phyloP scores from a whole-genome alignment of 2,888 invertebrate genomes.

The Athrips mouffetella region DNA sequence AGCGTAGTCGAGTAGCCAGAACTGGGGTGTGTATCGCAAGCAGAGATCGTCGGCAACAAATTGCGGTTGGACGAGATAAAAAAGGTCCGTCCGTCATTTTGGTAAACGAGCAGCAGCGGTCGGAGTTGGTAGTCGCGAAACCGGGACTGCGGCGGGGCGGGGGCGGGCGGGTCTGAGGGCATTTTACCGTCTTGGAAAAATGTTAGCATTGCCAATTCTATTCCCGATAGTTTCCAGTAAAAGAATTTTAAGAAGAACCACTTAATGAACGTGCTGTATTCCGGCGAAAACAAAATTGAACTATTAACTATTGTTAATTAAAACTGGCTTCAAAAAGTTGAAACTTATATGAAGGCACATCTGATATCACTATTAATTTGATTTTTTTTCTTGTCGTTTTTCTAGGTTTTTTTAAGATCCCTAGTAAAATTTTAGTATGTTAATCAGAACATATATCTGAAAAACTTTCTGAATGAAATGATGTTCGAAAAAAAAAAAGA shows the following conservation, averaged over 20 bases:
- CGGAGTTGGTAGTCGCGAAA: slow-evolving; percentile 39
- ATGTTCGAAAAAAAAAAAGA: too few species aligned
- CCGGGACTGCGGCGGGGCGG: slow-evolving; percentile 34
- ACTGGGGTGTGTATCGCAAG: slow-evolving; percentile 58
- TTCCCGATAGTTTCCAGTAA: slow-evolving; percentile 39
- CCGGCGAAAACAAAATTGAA: too few species aligned
- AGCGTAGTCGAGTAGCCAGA: slow-evolving; percentile 23
- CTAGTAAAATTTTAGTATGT: too few species aligned
- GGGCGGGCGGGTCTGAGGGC: slow-evolving; percentile 22
- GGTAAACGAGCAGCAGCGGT: slow-evolving; percentile 67
- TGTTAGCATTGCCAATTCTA: slow-evolving; percentile 60
- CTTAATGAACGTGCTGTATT: neutral
- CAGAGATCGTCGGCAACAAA: slow-evolving; percentile 68
- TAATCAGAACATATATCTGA: too few species aligned
- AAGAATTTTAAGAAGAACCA: neutral
- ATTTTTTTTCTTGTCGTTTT: too few species aligned
- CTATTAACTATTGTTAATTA: too few species aligned
- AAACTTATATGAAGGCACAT: too few species aligned
- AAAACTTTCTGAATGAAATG: too few species aligned
- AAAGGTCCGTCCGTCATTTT: slow-evolving; percentile 76
- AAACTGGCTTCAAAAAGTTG: too few species aligned
- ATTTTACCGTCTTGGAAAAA: slow-evolving; percentile 49
- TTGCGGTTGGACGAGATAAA: slow-evolving; percentile 74
- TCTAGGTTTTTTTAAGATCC: too few species aligned
- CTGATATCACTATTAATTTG: too few species aligned